Percentiles rank a stretch among this genome's conserved stretches.
Conservation (phyloP, 1,140 invertebrate genomes). For the Neodiprion fabricii region DNA sequence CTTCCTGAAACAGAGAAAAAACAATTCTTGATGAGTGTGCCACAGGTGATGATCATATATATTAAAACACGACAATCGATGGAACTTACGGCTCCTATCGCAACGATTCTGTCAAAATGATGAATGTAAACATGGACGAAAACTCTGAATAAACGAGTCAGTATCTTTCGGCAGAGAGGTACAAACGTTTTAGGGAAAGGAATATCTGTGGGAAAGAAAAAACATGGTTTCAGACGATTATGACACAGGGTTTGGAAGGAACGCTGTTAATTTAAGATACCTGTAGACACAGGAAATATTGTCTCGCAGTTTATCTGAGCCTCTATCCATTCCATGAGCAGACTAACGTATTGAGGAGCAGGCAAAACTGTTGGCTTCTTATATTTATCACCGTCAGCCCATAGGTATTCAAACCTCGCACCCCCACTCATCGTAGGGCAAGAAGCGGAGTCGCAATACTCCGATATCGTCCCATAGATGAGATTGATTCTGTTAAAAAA, state of each 20-base stretch:
- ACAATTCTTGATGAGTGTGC: constrained; percentile 74
- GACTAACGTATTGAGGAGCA: constrained; percentile 85
- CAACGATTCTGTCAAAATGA: constrained; percentile 90
- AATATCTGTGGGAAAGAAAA: constrained; percentile 70
- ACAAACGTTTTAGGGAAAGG: constrained; percentile 90
- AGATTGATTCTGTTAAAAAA: constrained; percentile 97
- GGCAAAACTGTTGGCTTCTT: constrained; percentile 90
- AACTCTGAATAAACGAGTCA: constrained; percentile 90
- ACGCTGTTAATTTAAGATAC: constrained; percentile 51
- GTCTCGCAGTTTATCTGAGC: constrained; percentile 91
- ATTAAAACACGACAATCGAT: constrained; percentile 85
- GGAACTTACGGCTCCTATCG: constrained; percentile 84
- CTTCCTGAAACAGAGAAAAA: constrained; percentile 73
- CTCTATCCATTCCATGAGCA: constrained; percentile 96
- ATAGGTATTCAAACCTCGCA: constrained; percentile 88
- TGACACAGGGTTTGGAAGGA: constrained; percentile 16
- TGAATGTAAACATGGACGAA: constrained; percentile 98
- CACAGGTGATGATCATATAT: constrained; percentile 89
- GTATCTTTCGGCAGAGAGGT: constrained; percentile 84
- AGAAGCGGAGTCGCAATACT: constrained; percentile 83
- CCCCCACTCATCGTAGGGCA: constrained; percentile 95
- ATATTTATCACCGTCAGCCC: constrained; percentile 87
- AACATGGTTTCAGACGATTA: constrained; percentile 12
- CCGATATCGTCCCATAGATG: constrained; percentile 89
- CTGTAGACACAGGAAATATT: constrained; percentile 82